Conservation (phyloP, 2,113 vertebrate genomes). For the Malurus cyaneus region DNA sequence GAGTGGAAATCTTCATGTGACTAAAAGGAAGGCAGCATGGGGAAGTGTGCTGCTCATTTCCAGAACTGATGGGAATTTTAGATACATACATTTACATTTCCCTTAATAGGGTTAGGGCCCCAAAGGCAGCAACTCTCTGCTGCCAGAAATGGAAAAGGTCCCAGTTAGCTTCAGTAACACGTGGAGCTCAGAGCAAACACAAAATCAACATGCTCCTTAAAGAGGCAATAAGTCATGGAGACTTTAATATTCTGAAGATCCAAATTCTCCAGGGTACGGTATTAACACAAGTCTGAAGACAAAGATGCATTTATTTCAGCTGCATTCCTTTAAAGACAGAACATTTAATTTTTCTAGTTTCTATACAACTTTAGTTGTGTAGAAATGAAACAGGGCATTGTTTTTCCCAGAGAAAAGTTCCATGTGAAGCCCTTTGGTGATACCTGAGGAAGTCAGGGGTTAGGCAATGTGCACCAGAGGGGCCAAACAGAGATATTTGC, state of each 20-base stretch:
- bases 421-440: neutral
- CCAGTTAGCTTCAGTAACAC: neutral
- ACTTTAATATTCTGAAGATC: constrained; percentile 24
- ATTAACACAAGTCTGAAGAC: constrained; percentile 12
- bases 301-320: constrained; percentile 25
- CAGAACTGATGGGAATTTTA: constrained; percentile 39
- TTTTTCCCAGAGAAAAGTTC: neutral
- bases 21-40: neutral
- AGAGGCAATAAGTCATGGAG: constrained; percentile 31
- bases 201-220: constrained; percentile 51
- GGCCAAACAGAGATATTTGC: neutral
- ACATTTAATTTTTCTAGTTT: neutral
- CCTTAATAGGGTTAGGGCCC: constrained; percentile 22
- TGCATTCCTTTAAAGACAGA: neutral
- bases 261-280: neutral
- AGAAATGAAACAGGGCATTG: neutral
- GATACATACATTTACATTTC: constrained; percentile 12
- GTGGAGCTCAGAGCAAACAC: neutral
- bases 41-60: neutral
- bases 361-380: neutral
- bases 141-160: neutral
- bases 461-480: neutral
- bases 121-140: constrained; percentile 28
- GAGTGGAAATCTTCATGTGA: neutral
- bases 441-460: neutral